Percentiles rank a stretch among this genome's conserved stretches.
Conservation (phyloP, 2,888 invertebrate genomes). For the Idaea dimidiata region DNA sequence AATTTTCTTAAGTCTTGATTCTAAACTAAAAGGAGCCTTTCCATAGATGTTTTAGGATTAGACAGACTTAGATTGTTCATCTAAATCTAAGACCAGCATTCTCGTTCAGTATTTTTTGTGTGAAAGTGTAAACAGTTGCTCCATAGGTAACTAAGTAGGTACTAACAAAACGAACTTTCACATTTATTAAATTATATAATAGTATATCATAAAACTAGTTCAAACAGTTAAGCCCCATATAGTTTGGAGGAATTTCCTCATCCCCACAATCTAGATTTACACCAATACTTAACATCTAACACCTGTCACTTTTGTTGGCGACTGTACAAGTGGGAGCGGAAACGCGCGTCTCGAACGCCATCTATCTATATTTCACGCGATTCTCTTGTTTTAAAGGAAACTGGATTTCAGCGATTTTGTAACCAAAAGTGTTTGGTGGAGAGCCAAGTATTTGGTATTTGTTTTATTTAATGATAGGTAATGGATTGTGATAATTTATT, state of each 20-base stretch:
- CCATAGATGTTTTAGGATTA: background rate
- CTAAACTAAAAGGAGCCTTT: background rate
- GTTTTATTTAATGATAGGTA: slow-evolving; percentile 31
- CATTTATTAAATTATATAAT: background rate
- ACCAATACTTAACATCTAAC: slow-evolving; percentile 20
- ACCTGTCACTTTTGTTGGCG: slow-evolving; percentile 36
- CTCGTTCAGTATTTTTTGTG: no score
- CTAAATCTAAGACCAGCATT: no score
- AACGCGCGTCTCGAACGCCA: slow-evolving; percentile 69
- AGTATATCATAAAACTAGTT: background rate
- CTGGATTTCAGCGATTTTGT: slow-evolving; percentile 68
- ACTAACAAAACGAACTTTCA: no score
- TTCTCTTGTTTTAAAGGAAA: slow-evolving; percentile 77
- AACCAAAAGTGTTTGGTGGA: slow-evolving; percentile 66
- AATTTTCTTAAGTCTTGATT: no score
- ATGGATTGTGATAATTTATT: slow-evolving; percentile 7
- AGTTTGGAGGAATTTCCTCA: slow-evolving; percentile 7
- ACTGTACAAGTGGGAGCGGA: slow-evolving; percentile 51
- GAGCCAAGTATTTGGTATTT: slow-evolving; percentile 63
- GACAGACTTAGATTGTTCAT: no score
- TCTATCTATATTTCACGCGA: slow-evolving; percentile 67
- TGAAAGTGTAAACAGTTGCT: no score
- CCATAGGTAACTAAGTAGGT: no score
- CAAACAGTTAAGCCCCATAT: background rate
- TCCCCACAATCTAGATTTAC: slow-evolving; percentile 25